A percentile compares a stretch with the other conserved stretches of the same genome.
Evolutionary conservation across 37 sponge, comb jelly and placozoan species (phyloP).

Genomic region (Halisarca cf. caerulea): DNA sequence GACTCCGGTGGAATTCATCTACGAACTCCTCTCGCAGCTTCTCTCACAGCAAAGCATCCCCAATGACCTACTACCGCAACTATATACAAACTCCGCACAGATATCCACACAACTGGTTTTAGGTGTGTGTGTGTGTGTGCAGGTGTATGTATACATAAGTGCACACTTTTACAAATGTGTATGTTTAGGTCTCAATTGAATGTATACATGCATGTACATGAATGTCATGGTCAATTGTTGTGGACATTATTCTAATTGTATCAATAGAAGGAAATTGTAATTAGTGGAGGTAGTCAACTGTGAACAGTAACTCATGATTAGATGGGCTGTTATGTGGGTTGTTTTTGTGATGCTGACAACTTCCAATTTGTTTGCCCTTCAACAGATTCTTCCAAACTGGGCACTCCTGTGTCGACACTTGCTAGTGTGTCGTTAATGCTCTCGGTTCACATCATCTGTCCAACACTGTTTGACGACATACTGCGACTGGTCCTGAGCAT

Average conservation of each 20-base stretch:
- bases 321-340: background rate
- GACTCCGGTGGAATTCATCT: conserved; percentile 8
- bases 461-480: background rate
- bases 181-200: too few species aligned
- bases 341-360: background rate
- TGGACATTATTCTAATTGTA: too few species aligned
- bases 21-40: background rate
- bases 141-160: background rate
- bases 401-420: background rate
- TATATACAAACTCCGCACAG: background rate
- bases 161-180: background rate
- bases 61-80: background rate
- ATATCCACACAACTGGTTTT: background rate
- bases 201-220: too few species aligned
- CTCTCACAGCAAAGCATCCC: background rate
- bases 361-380: background rate
- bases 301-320: too few species aligned
- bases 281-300: too few species aligned
- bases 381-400: background rate
- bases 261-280: too few species aligned
- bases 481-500: background rate
- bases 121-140: background rate
- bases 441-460: background rate
- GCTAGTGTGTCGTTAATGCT: background rate
- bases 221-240: too few species aligned